Evolutionary conservation across 30 jellyfish, hydroid and myxozoan species (phyloP), one percentile per base, ranked within the genome.

Genomic region (Cassiopea andromeda): DNA sequence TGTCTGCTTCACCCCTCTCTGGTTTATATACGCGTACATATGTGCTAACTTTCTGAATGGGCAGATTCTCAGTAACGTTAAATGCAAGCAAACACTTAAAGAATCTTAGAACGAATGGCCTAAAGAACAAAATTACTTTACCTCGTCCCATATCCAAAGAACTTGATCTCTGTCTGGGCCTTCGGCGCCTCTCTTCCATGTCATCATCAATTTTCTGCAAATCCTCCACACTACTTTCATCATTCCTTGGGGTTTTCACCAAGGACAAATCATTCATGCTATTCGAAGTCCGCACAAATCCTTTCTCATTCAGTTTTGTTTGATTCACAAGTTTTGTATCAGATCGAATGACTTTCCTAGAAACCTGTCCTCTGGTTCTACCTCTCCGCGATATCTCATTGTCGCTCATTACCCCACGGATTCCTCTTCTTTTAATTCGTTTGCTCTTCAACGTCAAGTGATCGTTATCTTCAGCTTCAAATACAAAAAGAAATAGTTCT

Each of bases 141-240:
- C 97, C 97, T 86, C 97, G 81, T 12, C 97, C 97, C 93, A 85
- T 85, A 66, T 92, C 97, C 87, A 92, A 60, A 2, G 97, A 92
- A 54, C 97, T 92, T 73, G 97, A 92, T 60, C 97, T 70, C 57
- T 92, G 97, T 58, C 97, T 50, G 13, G 84, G 89, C 46, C 90
- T 75, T 0, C 68, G 85, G 1, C 43, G 85, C 50, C 90, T 48
- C n/a, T 69, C 76, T 49, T 79, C 92, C 44, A 74, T 70, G 60
- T 67, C 87, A 19, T 74, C 90, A 14, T 83, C 89, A 0, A 73
- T 77, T 18, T 66, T 87, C 45, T 78, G 88, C 77, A 66, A 47
- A 77, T 85, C 92, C 60, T 78, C 93, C 12, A 58, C 74, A 72
- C 93, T 75, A 72, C 90, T 77, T 18, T 59, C 75, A 54, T 68